A percentile compares a stretch with the other conserved stretches of the same genome.
These are phyloP conservation scores for Mesoclemmys tuberculata DNA, from an alignment of 2,113 vertebrate genomes.

Conservation along the genomic window DNA sequence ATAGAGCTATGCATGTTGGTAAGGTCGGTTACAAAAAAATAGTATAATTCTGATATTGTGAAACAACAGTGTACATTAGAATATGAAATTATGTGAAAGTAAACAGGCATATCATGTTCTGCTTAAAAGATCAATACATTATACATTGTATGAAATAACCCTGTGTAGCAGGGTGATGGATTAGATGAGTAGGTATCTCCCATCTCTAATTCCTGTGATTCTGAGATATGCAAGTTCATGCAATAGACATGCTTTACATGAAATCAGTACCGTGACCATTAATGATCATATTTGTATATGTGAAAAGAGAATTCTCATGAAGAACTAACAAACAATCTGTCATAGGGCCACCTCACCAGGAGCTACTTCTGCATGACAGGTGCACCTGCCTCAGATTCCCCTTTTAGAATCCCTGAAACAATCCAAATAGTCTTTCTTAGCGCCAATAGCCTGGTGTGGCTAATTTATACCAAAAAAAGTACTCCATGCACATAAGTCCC, in stretches of 20 bases:
- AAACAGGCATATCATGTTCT: background rate
- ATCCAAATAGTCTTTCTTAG: background rate
- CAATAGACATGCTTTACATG: background rate
- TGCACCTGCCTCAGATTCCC: background rate
- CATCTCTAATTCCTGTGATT: background rate
- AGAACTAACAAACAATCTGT: background rate
- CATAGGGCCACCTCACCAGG: background rate
- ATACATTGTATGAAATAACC: background rate
- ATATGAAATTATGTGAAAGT: background rate
- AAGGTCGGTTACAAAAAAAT: no score
- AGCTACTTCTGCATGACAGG: background rate
- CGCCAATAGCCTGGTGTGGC: background rate
- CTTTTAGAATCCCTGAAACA: background rate
- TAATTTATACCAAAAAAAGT: background rate
- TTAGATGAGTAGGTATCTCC: background rate
- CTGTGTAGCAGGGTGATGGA: background rate
- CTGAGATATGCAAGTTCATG: background rate
- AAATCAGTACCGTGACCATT: background rate
- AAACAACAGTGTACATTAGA: background rate
- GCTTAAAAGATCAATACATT: background rate
- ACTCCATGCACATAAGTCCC: background rate
- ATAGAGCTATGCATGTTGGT: background rate
- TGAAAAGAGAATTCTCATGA: conserved; percentile 16
- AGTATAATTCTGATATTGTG: background rate
- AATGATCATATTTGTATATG: background rate